Evolutionary conservation across 1,140 invertebrate species (phyloP).

Genomic region (Steinernema khuongi): DNA sequence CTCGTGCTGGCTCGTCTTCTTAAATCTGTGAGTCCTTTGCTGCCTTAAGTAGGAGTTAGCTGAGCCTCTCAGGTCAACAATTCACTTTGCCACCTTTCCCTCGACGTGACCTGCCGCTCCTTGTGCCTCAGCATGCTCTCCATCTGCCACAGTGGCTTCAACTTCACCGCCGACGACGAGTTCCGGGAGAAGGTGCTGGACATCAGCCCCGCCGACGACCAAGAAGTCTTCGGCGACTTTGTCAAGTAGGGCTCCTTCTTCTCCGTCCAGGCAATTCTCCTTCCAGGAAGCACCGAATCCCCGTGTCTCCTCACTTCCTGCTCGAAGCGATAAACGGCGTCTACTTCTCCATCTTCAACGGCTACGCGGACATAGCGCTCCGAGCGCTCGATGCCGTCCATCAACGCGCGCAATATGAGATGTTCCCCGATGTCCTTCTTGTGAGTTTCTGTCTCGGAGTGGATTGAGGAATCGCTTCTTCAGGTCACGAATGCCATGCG

Average conservation of each 20-base stretch:
- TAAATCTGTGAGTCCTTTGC: conserved; percentile 39
- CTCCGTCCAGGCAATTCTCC: conserved; percentile 34
- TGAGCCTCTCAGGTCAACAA: conserved; percentile 45
- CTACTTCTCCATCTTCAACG: conserved; percentile 54
- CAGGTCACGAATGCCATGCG: conserved; percentile 39
- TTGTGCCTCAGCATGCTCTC: conserved; percentile 43
- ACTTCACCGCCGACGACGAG: conserved; percentile 35
- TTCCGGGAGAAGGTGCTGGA: neutral
- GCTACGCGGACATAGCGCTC: conserved; percentile 48
- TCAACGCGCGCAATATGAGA: conserved; percentile 53
- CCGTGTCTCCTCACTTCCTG: conserved; percentile 44
- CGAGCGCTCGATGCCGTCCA: conserved; percentile 55
- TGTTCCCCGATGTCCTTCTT: conserved; percentile 51
- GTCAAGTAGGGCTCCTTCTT: conserved; percentile 23
- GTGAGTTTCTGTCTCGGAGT: conserved; percentile 29
- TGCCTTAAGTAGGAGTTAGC: neutral
- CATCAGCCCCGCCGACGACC: neutral
- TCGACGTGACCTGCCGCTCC: conserved; percentile 47
- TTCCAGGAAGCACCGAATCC: conserved; percentile 48
- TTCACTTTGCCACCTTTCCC: conserved; percentile 34
- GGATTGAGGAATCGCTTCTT: neutral
- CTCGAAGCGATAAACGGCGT: conserved; percentile 50
- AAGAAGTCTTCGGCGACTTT: neutral
- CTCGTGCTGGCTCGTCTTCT: conserved; percentile 49
- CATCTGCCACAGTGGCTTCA: conserved; percentile 43